phyloP scores from a whole-genome alignment of 2,113 vertebrate genomes.

The Leiothrix lutea region DNA sequence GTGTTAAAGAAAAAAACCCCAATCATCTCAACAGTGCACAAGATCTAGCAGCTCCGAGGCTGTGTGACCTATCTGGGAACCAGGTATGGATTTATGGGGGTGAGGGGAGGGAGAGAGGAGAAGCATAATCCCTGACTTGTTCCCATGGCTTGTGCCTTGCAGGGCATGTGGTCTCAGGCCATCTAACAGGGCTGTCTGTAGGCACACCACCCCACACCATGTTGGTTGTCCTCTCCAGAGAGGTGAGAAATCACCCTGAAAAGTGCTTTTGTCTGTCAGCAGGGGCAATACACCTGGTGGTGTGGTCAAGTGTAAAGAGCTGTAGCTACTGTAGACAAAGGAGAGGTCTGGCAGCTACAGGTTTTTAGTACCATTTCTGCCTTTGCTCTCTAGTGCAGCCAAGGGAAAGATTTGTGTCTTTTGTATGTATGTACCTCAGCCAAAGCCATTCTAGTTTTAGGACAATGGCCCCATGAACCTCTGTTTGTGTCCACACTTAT shows the following conservation, averaged over 20 bases:
- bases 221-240: not conserved
- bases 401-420: not conserved
- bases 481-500: not conserved
- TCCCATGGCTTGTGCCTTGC: not conserved
- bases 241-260: not conserved
- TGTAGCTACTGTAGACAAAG: not conserved
- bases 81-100: not conserved
- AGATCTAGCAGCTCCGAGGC: not conserved
- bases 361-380: not conserved
- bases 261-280: not conserved
- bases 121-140: not conserved
- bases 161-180: accelerated
- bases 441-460: not conserved
- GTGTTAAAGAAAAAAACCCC: not conserved
- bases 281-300: not conserved
- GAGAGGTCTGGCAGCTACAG: not conserved
- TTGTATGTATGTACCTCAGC: not conserved
- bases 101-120: not conserved
- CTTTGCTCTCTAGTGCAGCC: not conserved
- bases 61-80: not conserved
- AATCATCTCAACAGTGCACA: not conserved
- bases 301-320: not conserved
- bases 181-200: not conserved
- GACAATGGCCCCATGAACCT: not conserved
- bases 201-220: accelerated